Evolutionary conservation across 2,113 vertebrate genomes (phyloP).

Genomic region (Megaleporinus macrocephalus): DNA sequence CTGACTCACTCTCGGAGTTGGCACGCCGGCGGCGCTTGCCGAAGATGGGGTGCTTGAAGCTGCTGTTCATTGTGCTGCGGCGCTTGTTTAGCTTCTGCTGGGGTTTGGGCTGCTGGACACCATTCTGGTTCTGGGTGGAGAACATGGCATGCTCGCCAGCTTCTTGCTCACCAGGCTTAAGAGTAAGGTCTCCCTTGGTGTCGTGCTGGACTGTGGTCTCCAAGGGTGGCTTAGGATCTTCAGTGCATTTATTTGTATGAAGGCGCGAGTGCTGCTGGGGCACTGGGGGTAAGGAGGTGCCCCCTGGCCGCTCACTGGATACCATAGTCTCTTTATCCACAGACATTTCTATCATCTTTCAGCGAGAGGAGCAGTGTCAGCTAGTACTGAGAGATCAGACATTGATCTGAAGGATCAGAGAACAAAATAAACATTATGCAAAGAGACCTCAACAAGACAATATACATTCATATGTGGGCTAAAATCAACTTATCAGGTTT

Average conservation of each 20-base stretch:
- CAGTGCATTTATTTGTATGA: conserved; percentile 56
- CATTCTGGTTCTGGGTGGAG: conserved; percentile 69
- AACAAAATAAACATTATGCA: not conserved
- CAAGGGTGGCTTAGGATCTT: conserved; percentile 54
- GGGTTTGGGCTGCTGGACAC: conserved; percentile 80
- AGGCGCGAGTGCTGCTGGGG: conserved; percentile 59
- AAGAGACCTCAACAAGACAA: not conserved
- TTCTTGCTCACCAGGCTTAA: conserved; percentile 57
- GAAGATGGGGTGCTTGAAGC: conserved; percentile 84
- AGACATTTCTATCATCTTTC: conserved; percentile 74
- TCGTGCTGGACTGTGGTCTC: conserved; percentile 54
- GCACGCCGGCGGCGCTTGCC: conserved; percentile 86
- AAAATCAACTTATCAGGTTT: not conserved
- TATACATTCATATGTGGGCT: too few relatives aligned
- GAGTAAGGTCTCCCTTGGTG: conserved; percentile 44
- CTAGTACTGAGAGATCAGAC: conserved; percentile 48
- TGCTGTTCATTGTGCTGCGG: conserved; percentile 81
- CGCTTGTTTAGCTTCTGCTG: conserved; percentile 79
- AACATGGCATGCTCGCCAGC: not conserved
- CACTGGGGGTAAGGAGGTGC: conserved; percentile 61
- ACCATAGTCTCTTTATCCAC: conserved; percentile 75
- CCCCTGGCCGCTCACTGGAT: conserved; percentile 61
- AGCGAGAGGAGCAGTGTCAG: conserved; percentile 6
- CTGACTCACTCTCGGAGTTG: conserved; percentile 89
- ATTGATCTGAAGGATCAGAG: conserved; percentile 64